Evolutionary conservation across 2,888 invertebrate species (phyloP).

Genomic region (Standfussiana lucernea): DNA sequence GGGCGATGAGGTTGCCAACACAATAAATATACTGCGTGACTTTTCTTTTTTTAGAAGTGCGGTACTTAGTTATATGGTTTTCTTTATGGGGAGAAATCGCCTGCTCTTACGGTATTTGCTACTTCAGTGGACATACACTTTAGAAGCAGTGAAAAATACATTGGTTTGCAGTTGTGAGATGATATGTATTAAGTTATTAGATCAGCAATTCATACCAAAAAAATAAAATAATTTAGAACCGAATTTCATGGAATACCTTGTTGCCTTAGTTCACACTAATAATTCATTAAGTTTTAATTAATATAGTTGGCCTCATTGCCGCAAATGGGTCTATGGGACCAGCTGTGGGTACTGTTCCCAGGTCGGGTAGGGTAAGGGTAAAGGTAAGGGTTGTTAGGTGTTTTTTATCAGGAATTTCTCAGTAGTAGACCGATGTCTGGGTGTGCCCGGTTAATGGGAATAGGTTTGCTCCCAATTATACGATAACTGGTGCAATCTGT

Average conservation of each 20-base stretch:
- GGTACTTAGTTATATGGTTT: background rate
- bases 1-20: slow-evolving; percentile 17
- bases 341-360: background rate
- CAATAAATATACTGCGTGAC: slow-evolving; percentile 40
- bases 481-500: background rate
- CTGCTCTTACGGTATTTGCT: background rate
- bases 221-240: background rate
- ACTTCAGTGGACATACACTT: background rate
- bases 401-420: background rate
- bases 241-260: background rate
- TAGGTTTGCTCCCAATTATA: background rate
- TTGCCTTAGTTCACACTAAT: background rate
- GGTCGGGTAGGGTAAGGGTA: too few species aligned
- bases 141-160: background rate
- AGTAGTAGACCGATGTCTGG: background rate
- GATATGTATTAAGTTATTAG: background rate
- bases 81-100: background rate
- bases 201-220: background rate
- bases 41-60: slow-evolving; percentile 12
- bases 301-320: background rate
- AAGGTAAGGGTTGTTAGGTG: background rate
- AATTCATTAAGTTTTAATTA: background rate
- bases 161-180: background rate
- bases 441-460: background rate
- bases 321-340: background rate